Base-by-base conservation (phyloP, 2,888 invertebrate species). In the Coelopa pilipes region DNA sequence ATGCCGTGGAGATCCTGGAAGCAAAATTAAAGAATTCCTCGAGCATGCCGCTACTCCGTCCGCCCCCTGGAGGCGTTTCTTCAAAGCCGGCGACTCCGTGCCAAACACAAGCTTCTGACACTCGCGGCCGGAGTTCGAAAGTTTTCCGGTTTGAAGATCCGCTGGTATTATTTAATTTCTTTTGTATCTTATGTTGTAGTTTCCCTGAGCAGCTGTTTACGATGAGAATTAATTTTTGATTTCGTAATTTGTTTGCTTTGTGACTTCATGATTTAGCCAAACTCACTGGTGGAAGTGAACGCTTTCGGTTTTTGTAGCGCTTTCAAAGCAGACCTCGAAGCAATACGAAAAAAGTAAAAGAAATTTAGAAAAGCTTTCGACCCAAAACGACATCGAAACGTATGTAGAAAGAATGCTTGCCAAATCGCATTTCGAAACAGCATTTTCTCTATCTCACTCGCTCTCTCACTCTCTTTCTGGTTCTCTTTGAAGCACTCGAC, bases 241-340 rank as follows among this genome's bases (percentile, higher is more conserved):
- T 57, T 57, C 19, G 11, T 57, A 19, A 59, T 21, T 62, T 34
- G 15, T 62, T 45, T 66, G 65, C 24, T 72, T 72, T 53, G 53
- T 55, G 55, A 11, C 13, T 17, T 53, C 49, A 67, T 72, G 24
- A 34, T 63, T 15, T 45, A 72, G 67, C 59, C 17, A 57, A 72
- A 72, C 46, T 67, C 57, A 67, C 67, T 50, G 66, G 59, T 72
- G 72, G 72, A 67, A 66, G 67, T 67, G 67, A 72, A 24, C 19
- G 55, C 50, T 21, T 34, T 65, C 47, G 21, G 17, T 59, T 24
- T 49, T 49, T 3, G 55, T 45, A 59, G 50, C 45, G 21, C 24
- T 59, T 21, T 59, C 11, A 9, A 59, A 59, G 57, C 19, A 59
- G 19, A 59, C 21, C 21, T 62, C n/a, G 53, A 53, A 53, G 10